A percentile compares a stretch with the other conserved stretches of the same genome.
phyloP scores from a whole-genome alignment of 2,113 vertebrate genomes.

The Pteropus alecto region DNA sequence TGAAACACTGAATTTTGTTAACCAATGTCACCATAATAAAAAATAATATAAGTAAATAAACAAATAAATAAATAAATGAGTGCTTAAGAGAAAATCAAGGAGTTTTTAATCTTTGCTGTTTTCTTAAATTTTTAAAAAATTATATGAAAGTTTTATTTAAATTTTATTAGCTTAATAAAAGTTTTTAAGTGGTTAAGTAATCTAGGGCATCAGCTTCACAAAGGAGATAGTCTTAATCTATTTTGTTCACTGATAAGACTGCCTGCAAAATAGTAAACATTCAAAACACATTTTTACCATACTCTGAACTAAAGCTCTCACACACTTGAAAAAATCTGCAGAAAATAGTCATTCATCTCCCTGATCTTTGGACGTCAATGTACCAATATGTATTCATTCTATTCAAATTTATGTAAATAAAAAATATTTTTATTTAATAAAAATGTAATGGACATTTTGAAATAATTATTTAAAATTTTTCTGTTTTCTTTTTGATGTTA shows the following conservation, averaged over 20 bases:
- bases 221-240: not conserved
- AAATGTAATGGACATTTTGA: not conserved
- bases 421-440: not conserved
- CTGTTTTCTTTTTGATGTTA: not conserved
- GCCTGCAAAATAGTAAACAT: not conserved
- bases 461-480: not conserved
- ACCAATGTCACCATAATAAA: too few relatives aligned
- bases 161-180: not conserved
- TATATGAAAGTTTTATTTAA: not conserved
- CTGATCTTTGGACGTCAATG: not conserved
- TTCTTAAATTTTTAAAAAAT: not conserved
- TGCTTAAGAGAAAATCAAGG: not conserved
- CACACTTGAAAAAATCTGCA: not conserved
- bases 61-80: not conserved
- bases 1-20: too few relatives aligned
- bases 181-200: not conserved
- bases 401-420: not conserved
- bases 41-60: too few relatives aligned
- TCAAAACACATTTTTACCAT: not conserved
- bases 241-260: not conserved
- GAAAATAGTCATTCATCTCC: not conserved
- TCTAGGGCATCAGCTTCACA: not conserved
- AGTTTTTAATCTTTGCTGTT: not conserved
- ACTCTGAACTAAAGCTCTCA: not conserved
- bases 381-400: not conserved